These are phyloP conservation scores for Euura lappo DNA, from an alignment of 1,140 invertebrate genomes.

Conservation along the genomic window DNA sequence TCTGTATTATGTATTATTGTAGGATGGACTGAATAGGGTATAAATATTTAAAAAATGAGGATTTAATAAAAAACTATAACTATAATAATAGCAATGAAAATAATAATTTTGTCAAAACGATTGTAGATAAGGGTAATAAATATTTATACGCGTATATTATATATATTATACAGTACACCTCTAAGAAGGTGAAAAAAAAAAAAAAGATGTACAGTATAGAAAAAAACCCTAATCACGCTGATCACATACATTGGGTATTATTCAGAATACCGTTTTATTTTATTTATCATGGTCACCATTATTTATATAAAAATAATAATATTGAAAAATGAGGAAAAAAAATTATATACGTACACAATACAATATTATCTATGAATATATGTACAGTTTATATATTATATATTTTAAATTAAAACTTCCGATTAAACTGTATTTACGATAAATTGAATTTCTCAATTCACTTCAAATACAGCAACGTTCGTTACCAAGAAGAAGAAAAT, in stretches of 20 bases:
- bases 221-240: not conserved
- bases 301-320: conserved; percentile 46
- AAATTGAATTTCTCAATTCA: too few species aligned
- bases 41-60: conserved; percentile 19
- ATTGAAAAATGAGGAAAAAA: conserved; percentile 46
- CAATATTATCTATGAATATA: conserved; percentile 42
- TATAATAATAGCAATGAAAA: too few species aligned
- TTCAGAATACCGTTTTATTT: conserved; percentile 24
- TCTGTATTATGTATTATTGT: conserved; percentile 10
- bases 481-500: too few species aligned
- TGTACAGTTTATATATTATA: conserved; percentile 56
- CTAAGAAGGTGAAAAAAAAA: too few species aligned
- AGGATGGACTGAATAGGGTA: conserved; percentile 50
- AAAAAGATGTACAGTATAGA: conserved; percentile 18
- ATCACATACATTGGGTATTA: conserved; percentile 2
- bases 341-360: too few species aligned
- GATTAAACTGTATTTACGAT: too few species aligned
- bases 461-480: too few species aligned
- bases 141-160: conserved; percentile 28
- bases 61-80: not conserved
- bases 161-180: not conserved
- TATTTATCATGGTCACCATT: conserved; percentile 56
- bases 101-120: not conserved
- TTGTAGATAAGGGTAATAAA: conserved; percentile 37
- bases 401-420: conserved; percentile 63